phyloP scores from a whole-genome alignment of 2,888 invertebrate species.

The Thymelicus acteon region DNA sequence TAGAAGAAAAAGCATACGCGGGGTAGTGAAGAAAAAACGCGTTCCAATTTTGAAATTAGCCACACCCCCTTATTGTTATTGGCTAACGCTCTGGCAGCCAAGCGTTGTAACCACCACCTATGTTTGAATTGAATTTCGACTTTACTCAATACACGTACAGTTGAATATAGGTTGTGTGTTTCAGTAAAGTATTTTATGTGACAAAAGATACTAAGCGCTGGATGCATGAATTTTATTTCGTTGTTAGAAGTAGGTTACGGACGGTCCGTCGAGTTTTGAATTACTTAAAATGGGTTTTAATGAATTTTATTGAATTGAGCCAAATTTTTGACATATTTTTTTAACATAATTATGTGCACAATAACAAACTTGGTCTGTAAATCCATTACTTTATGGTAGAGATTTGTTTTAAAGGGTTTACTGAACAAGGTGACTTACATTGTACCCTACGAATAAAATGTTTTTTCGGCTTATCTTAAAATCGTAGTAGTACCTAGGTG shows the following conservation, averaged over 20 bases:
- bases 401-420: no score
- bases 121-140: constrained; percentile 22
- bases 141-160: neutral
- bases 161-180: constrained; percentile 32
- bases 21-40: constrained; percentile 63
- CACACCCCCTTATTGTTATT: constrained; percentile 78
- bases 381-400: no score
- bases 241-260: constrained; percentile 49
- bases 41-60: constrained; percentile 78
- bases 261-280: constrained; percentile 21
- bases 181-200: constrained; percentile 40
- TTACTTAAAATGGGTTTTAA: constrained; percentile 47
- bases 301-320: constrained; percentile 10
- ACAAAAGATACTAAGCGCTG: constrained; percentile 40
- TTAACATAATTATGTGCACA: neutral
- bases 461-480: no score
- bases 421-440: no score
- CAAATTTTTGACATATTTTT: neutral
- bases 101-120: constrained; percentile 47
- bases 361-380: neutral
- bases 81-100: constrained; percentile 54
- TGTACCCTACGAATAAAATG: no score
- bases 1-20: constrained; percentile 56
- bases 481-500: no score
- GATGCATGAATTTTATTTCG: constrained; percentile 60